A percentile compares a stretch with the other conserved stretches of the same genome.
phyloP scores from a whole-genome alignment of 2,797 vertebrate genomes.

The Rhynchonycteris naso region DNA sequence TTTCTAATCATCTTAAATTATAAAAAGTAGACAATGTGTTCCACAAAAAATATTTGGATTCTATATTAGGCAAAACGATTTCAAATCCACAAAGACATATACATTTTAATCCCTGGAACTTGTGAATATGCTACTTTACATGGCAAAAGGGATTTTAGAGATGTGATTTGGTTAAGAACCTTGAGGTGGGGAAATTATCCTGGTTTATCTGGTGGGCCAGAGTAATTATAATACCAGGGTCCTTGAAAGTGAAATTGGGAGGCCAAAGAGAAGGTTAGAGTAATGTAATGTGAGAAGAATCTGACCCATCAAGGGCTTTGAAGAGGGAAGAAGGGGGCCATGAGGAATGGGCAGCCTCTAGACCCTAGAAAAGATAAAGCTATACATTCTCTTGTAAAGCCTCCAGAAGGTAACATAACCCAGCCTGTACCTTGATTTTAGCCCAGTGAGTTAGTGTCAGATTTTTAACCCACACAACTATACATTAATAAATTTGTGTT shows the following conservation, averaged over 20 bases:
- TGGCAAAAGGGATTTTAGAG: neutral
- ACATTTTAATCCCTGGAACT: neutral
- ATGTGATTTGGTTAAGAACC: neutral
- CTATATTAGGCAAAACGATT: neutral
- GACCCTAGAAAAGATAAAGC: neutral
- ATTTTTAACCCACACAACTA: neutral
- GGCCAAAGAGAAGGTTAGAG: neutral
- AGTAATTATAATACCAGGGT: neutral
- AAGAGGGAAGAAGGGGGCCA: neutral
- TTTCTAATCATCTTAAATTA: conserved; percentile 39
- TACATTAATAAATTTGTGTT: neutral
- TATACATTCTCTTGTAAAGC: neutral
- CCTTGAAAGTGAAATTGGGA: neutral
- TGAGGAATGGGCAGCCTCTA: neutral
- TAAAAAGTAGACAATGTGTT: neutral
- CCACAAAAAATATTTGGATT: neutral
- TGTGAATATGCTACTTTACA: neutral
- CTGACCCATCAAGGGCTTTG: neutral
- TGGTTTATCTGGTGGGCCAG: neutral
- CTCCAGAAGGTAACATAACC: neutral
- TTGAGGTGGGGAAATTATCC: neutral
- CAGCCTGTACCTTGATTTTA: neutral
- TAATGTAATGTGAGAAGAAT: neutral
- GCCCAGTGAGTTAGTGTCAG: neutral
- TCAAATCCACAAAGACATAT: neutral